These are phyloP conservation scores for Prosapia bicincta DNA, from an alignment of 2,888 invertebrate species.

Conservation along the genomic window DNA sequence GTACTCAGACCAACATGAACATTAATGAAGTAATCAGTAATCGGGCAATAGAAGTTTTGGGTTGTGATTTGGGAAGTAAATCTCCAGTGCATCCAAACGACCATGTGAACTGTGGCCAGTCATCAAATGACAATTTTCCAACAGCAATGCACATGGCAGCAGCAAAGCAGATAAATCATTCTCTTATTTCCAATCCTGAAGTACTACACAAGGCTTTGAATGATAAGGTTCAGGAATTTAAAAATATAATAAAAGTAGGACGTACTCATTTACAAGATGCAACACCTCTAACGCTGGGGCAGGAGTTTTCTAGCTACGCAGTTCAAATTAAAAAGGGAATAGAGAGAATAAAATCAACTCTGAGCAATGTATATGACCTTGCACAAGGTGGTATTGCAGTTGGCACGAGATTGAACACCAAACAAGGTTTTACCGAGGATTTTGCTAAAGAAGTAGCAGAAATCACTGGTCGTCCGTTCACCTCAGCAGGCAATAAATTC, in stretches of 20 bases:
- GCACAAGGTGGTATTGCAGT: background rate
- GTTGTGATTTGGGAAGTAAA: background rate
- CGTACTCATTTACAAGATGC: background rate
- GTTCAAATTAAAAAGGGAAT: background rate
- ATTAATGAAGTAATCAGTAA: background rate
- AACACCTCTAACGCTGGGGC: background rate
- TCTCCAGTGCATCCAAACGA: background rate
- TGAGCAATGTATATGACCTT: background rate
- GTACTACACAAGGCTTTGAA: background rate
- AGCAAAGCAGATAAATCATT: background rate
- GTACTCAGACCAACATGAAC: background rate
- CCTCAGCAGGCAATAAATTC: too few relatives aligned
- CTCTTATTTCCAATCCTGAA: too few relatives aligned
- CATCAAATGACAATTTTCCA: background rate
- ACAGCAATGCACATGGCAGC: background rate
- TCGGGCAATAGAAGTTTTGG: background rate
- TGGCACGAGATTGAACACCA: background rate
- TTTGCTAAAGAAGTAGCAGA: too few relatives aligned
- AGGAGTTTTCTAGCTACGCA: background rate
- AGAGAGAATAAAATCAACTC: background rate
- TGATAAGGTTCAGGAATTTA: background rate
- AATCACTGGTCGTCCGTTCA: too few relatives aligned
- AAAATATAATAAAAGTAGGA: background rate
- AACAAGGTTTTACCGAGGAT: background rate
- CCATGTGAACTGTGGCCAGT: background rate